These are phyloP conservation scores for Microctenopoma steveboyesi DNA, from an alignment of 2,797 vertebrate genomes.

Conservation along the genomic window DNA sequence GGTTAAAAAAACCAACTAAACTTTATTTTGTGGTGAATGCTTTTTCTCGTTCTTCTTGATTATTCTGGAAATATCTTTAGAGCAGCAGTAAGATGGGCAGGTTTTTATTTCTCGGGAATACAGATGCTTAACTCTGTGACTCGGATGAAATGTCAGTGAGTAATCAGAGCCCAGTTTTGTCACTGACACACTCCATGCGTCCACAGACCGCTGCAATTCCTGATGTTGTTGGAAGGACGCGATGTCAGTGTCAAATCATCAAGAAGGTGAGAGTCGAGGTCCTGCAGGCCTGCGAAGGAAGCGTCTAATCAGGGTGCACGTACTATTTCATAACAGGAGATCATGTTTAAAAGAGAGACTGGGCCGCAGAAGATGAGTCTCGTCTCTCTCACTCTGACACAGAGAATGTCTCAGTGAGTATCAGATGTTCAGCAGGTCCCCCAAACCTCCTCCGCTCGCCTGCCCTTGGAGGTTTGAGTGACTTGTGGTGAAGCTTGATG, in stretches of 20 bases:
- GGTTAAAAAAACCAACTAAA: too few relatives aligned
- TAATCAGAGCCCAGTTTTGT: not conserved
- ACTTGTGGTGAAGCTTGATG: slow-evolving; percentile 81
- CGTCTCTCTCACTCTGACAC: slow-evolving; percentile 62
- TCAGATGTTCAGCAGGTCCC: slow-evolving; percentile 66
- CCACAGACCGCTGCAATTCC: slow-evolving; percentile 4
- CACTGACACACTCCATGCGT: not conserved
- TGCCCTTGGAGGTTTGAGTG: slow-evolving; percentile 76
- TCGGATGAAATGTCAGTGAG: not conserved
- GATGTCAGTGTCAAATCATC: slow-evolving; percentile 31
- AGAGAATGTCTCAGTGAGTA: slow-evolving; percentile 64
- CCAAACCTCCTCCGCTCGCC: slow-evolving; percentile 48
- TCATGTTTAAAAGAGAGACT: slow-evolving; percentile 69
- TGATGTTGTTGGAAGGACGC: slow-evolving; percentile 9
- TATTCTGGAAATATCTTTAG: not conserved
- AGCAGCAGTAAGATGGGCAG: not conserved
- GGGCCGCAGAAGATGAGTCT: slow-evolving; percentile 64
- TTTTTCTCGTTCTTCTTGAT: too few relatives aligned
- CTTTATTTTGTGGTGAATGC: too few relatives aligned
- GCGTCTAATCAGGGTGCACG: slow-evolving; percentile 61
- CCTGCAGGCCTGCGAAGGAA: slow-evolving; percentile 56
- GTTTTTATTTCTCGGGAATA: too few relatives aligned
- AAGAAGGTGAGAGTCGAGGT: slow-evolving; percentile 46
- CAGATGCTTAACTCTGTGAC: not conserved
- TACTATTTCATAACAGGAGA: slow-evolving; percentile 68